These are phyloP conservation scores for Andrena haemorrhoa DNA, from an alignment of 2,888 invertebrate genomes.

Conservation along the genomic window DNA sequence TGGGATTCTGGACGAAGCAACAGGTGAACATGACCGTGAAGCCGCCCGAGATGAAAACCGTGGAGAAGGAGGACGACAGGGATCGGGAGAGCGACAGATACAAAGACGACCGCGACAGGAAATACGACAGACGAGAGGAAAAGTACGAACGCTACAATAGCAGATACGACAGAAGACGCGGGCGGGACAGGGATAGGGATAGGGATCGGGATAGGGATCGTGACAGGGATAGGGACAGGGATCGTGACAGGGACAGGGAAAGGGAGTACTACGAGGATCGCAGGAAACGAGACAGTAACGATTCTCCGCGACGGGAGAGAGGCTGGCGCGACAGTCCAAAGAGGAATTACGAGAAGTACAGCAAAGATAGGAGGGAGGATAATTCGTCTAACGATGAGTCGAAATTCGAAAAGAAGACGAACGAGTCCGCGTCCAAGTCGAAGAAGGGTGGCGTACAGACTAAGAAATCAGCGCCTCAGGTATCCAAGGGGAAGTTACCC, in stretches of 20 bases:
- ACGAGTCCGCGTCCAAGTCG: slow-evolving; percentile 77
- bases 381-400: slow-evolving; percentile 81
- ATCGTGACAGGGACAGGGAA: slow-evolving; percentile 67
- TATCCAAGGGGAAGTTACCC: slow-evolving; percentile 89
- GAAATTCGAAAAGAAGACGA: slow-evolving; percentile 82
- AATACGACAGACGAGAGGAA: slow-evolving; percentile 79
- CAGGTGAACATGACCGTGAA: slow-evolving; percentile 82
- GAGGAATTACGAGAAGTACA: slow-evolving; percentile 77
- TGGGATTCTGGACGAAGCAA: slow-evolving; percentile 84
- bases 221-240: slow-evolving; percentile 72
- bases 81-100: slow-evolving; percentile 83
- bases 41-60: slow-evolving; percentile 79
- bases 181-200: slow-evolving; percentile 74
- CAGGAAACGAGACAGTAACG: slow-evolving; percentile 79
- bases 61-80: slow-evolving; percentile 83
- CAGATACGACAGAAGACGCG: slow-evolving; percentile 79
- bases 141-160: slow-evolving; percentile 78
- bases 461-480: slow-evolving; percentile 77
- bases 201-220: slow-evolving; percentile 70
- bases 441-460: slow-evolving; percentile 72
- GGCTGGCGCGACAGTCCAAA: slow-evolving; percentile 82
- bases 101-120: slow-evolving; percentile 77
- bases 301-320: slow-evolving; percentile 81
- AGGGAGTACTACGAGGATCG: slow-evolving; percentile 82
- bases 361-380: slow-evolving; percentile 76